phyloP scores from a whole-genome alignment of 1,140 invertebrate species.

The Lucilia cuprina region DNA sequence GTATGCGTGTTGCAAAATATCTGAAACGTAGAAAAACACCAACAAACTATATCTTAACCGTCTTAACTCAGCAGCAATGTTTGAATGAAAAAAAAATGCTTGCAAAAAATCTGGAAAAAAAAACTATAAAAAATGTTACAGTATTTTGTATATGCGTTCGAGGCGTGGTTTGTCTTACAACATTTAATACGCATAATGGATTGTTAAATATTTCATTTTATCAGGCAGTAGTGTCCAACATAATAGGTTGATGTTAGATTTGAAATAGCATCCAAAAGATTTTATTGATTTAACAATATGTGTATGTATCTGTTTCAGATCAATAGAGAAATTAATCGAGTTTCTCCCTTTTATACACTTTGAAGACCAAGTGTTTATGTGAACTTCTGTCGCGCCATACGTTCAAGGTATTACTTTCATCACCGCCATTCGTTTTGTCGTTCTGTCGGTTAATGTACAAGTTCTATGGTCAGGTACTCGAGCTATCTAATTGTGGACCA shows the following conservation, averaged over 20 bases:
- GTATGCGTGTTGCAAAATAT: conserved; percentile 17
- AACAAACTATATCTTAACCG: neutral
- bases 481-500: too few species aligned
- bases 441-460: too few species aligned
- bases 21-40: neutral
- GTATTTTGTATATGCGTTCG: conserved; percentile 6
- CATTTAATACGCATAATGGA: conserved; percentile 1
- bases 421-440: too few species aligned
- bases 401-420: too few species aligned
- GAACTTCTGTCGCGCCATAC: too few species aligned
- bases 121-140: neutral
- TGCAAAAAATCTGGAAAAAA: neutral
- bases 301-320: too few species aligned
- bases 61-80: neutral
- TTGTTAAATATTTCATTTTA: neutral
- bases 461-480: too few species aligned
- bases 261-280: too few species aligned
- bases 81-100: neutral
- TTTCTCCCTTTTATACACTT: too few species aligned
- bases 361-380: too few species aligned
- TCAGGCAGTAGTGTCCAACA: neutral
- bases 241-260: neutral
- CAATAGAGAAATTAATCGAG: too few species aligned
- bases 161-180: neutral
- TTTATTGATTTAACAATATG: too few species aligned